Percentiles rank a stretch among this genome's conserved stretches.
Evolutionary conservation across 2,888 invertebrate species (phyloP).

Genomic region (Gari tellinella): DNA sequence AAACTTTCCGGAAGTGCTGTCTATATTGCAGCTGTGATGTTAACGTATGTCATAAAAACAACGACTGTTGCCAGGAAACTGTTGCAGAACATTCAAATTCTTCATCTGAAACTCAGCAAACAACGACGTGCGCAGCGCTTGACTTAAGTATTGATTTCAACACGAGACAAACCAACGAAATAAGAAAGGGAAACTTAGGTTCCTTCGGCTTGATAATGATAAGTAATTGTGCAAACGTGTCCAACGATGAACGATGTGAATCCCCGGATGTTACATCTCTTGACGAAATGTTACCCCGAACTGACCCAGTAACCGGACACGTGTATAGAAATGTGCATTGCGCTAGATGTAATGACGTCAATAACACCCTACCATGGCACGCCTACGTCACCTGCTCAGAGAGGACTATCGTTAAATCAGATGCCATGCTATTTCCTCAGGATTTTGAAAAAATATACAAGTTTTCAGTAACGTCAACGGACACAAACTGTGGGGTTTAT

Average conservation of each 20-base stretch:
- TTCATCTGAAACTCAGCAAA: too few species aligned
- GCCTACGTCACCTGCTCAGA: conserved; percentile 38
- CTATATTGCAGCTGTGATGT: conserved; percentile 33
- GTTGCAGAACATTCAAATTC: too few species aligned
- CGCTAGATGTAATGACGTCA: conserved; percentile 28
- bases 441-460: conserved; percentile 25
- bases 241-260: conserved; percentile 31
- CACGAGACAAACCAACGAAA: too few species aligned
- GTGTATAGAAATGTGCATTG: conserved; percentile 47
- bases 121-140: too few species aligned
- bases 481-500: conserved; percentile 33
- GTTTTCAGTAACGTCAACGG: neutral
- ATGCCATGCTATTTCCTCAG: conserved; percentile 40
- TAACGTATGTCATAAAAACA: conserved; percentile 4
- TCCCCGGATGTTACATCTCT: conserved; percentile 15
- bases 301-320: conserved; percentile 8
- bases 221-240: neutral
- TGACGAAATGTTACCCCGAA: conserved; percentile 29
- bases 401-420: conserved; percentile 26
- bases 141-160: too few species aligned
- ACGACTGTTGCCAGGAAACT: conserved; percentile 23
- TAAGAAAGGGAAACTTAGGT: too few species aligned
- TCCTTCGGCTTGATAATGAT: too few species aligned
- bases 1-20: conserved; percentile 17
- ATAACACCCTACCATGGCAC: conserved; percentile 34